Evolutionary conservation across 2,888 invertebrate species (phyloP).

Genomic region (Thecophora atra): DNA sequence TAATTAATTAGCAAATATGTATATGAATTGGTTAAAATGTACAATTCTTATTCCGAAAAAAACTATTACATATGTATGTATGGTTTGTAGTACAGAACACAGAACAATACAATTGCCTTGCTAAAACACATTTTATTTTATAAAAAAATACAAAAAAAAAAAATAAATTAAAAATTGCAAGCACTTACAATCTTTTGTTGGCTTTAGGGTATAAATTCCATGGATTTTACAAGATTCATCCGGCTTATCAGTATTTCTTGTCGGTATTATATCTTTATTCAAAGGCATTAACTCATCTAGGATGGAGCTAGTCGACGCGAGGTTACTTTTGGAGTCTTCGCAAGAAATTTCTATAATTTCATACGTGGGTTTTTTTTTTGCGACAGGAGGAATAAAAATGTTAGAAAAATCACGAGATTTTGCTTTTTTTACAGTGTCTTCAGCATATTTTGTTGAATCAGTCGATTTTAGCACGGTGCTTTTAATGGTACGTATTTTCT

Average conservation of each 20-base stretch:
- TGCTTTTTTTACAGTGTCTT: constrained; percentile 66
- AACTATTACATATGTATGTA: too few species aligned
- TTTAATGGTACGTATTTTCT: constrained; percentile 65
- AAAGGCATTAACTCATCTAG: constrained; percentile 60
- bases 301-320: constrained; percentile 57
- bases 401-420: constrained; percentile 65
- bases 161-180: not conserved
- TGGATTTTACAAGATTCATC: constrained; percentile 53
- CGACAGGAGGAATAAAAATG: constrained; percentile 64
- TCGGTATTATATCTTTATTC: constrained; percentile 57
- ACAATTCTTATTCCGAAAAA: too few species aligned
- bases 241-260: constrained; percentile 58
- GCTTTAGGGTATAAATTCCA: not conserved
- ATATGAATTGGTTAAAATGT: too few species aligned
- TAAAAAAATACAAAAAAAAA: not conserved
- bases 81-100: too few species aligned
- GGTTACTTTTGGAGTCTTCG: constrained; percentile 47
- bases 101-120: not conserved
- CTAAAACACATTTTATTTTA: not conserved
- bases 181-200: not conserved
- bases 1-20: too few species aligned
- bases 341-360: constrained; percentile 64
- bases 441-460: constrained; percentile 64
- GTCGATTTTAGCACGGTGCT: constrained; percentile 63
- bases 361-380: constrained; percentile 60